These are phyloP conservation scores for Microchirus variegatus DNA, from an alignment of 2,797 vertebrate genomes.

Conservation along the genomic window DNA sequence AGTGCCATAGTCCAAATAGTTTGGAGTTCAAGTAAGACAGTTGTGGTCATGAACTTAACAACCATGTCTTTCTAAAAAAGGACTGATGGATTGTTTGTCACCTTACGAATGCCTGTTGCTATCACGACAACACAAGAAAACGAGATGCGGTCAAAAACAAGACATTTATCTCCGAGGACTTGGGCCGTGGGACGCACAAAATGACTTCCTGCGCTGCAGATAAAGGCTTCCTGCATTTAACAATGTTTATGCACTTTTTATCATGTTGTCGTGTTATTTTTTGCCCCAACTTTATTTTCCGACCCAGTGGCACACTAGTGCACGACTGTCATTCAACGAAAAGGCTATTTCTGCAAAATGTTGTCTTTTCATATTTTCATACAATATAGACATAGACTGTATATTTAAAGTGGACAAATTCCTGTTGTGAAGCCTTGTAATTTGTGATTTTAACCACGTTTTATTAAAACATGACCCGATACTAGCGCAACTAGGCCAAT, in stretches of 20 bases:
- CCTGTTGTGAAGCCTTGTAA: no score
- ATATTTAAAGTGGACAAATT: no score
- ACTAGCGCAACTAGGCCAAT: no score
- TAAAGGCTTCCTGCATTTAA: constrained; percentile 72
- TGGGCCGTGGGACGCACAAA: constrained; percentile 48
- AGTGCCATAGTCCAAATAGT: constrained; percentile 50
- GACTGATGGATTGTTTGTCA: not conserved
- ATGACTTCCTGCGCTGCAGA: constrained; percentile 67
- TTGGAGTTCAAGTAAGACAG: constrained; percentile 44
- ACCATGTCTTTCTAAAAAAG: not conserved
- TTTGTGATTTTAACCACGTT: no score
- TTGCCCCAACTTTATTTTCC: constrained; percentile 18
- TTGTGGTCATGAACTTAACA: constrained; percentile 26
- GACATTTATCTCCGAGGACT: constrained; percentile 52
- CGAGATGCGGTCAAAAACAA: constrained; percentile 42
- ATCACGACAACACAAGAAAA: constrained; percentile 27
- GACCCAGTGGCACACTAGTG: constrained; percentile 1
- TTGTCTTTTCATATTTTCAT: no score
- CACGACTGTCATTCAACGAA: no score
- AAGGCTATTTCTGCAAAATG: no score
- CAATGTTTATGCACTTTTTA: constrained; percentile 50
- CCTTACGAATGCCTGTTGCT: not conserved
- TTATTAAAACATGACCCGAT: no score
- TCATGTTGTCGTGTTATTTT: constrained; percentile 24
- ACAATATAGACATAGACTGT: no score